phyloP scores from a whole-genome alignment of 1,140 invertebrate species.

The Drosophila repleta region DNA sequence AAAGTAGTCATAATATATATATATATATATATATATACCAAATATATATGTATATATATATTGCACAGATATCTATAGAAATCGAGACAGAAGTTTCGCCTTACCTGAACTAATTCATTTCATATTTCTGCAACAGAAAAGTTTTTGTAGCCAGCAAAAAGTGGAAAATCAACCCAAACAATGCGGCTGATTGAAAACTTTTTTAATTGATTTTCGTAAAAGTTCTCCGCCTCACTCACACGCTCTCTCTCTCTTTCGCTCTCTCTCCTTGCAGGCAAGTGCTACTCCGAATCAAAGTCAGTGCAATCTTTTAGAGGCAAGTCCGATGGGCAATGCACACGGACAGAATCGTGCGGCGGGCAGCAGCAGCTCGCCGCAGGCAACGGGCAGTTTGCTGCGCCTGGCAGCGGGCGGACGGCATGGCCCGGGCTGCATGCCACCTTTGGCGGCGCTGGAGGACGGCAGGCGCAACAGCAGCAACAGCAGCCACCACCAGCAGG shows the following conservation, averaged over 20 bases:
- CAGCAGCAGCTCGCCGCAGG: conserved; percentile 22
- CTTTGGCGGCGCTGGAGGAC: neutral
- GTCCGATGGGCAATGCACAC: conserved; percentile 60
- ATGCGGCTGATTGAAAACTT: conserved; percentile 82
- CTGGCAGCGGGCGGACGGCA: conserved; percentile 19
- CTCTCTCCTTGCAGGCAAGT: conserved; percentile 18
- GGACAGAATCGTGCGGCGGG: conserved; percentile 45
- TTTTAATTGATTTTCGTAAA: conserved; percentile 83
- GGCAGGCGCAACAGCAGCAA: conserved; percentile 29
- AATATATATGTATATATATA: neutral
- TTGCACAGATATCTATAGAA: conserved; percentile 48
- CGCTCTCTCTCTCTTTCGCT: neutral
- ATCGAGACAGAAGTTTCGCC: conserved; percentile 60
- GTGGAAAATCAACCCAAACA: conserved; percentile 60
- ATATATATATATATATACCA: neutral
- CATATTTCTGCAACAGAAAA: conserved; percentile 72
- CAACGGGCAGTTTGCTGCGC: conserved; percentile 52
- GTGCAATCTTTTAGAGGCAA: neutral
- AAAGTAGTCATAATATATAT: conserved; percentile 7
- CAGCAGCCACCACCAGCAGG: conserved; percentile 47
- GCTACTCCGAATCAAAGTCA: neutral
- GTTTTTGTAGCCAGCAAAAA: conserved; percentile 45
- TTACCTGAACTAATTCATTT: conserved; percentile 74
- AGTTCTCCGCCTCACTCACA: conserved; percentile 49
- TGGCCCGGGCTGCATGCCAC: conserved; percentile 11